Evolutionary conservation across 2,113 vertebrate species (phyloP).

Genomic region (Paramisgurnus dabryanus): DNA sequence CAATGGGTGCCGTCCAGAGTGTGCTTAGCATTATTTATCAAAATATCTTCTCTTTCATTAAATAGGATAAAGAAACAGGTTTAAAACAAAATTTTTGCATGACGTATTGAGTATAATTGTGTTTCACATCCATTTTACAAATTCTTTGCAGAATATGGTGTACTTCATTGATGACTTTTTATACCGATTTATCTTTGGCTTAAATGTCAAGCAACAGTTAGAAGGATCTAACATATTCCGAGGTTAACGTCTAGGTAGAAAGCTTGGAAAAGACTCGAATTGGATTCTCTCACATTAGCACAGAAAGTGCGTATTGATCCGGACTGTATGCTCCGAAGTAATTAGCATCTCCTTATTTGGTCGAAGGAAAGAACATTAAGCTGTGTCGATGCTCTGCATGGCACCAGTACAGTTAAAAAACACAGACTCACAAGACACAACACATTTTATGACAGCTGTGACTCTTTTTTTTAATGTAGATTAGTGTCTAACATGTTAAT

Average conservation of each 20-base stretch:
- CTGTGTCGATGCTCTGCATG: not conserved
- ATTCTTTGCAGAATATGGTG: not conserved
- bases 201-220: not conserved
- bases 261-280: not conserved
- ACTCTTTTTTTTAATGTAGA: constrained; percentile 12
- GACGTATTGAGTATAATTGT: no score
- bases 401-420: constrained; percentile 1
- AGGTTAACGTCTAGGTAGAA: not conserved
- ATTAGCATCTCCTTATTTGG: constrained; percentile 24
- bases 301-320: constrained; percentile 21
- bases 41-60: no score
- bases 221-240: not conserved
- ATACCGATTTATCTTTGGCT: not conserved
- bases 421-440: not conserved
- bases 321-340: not conserved
- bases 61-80: no score
- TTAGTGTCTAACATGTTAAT: constrained; percentile 21
- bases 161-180: not conserved
- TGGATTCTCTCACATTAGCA: constrained; percentile 21
- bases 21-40: no score
- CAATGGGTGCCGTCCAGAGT: no score
- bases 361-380: constrained; percentile 19
- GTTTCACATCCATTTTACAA: not conserved
- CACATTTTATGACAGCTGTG: not conserved
- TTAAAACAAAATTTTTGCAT: no score